A percentile compares a stretch with the other conserved stretches of the same genome.
Evolutionary conservation across 2,888 invertebrate genomes (phyloP).

Genomic region (Sphaerophoria taeniata): DNA sequence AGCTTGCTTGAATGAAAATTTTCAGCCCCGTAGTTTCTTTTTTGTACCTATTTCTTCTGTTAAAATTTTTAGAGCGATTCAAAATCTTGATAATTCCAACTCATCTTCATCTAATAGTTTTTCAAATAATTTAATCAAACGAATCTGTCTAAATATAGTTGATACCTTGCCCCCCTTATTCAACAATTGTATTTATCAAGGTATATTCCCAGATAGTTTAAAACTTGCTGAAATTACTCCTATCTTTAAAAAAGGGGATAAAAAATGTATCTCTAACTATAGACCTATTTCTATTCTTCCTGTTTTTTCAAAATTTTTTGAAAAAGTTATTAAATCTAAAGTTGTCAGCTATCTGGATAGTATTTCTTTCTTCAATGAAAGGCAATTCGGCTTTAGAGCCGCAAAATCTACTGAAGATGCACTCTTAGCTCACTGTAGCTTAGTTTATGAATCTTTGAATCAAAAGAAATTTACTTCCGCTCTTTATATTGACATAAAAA

Average conservation of each 20-base stretch:
- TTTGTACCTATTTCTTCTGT: background rate
- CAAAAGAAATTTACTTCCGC: too few relatives aligned
- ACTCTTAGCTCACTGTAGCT: too few relatives aligned
- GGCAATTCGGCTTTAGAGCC: background rate
- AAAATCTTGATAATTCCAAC: background rate
- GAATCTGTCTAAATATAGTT: background rate
- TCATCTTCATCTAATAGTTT: background rate
- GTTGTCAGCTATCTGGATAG: too few relatives aligned
- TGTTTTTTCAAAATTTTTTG: too few relatives aligned
- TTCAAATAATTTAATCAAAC: background rate
- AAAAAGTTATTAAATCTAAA: too few relatives aligned
- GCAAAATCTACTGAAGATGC: background rate
- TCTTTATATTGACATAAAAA: too few relatives aligned
- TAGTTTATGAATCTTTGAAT: too few relatives aligned
- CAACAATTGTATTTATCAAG: background rate
- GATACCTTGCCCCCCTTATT: too few relatives aligned
- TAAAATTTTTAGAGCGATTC: slow-evolving; percentile 3
- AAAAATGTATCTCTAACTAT: background rate
- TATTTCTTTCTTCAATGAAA: background rate
- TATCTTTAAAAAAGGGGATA: background rate
- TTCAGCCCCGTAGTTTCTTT: background rate
- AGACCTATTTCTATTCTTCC: background rate
- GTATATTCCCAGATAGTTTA: background rate
- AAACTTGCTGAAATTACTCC: background rate
- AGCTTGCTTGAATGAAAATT: too few relatives aligned